Conservation (phyloP, 2,888 invertebrate genomes). For the Aphidoletes aphidimyza region DNA sequence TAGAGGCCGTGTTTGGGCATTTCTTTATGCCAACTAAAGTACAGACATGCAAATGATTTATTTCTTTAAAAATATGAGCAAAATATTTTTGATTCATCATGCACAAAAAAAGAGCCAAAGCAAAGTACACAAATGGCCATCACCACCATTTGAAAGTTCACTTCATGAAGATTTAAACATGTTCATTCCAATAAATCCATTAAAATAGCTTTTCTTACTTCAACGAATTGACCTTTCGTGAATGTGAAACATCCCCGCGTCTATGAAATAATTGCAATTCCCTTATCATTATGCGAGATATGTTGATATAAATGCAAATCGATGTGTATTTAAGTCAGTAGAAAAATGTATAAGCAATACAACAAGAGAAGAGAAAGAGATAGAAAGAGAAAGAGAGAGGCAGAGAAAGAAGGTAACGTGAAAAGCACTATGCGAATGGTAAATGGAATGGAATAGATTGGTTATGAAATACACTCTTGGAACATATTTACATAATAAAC, state of each 20-base stretch:
- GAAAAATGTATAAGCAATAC: not conserved
- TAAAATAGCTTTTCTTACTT: not conserved
- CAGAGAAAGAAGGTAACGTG: not conserved
- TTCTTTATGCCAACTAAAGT: too few species aligned
- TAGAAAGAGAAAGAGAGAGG: not conserved
- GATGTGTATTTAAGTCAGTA: conserved; percentile 9
- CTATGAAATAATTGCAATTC: conserved; percentile 18
- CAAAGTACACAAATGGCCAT: too few species aligned
- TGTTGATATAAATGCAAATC: conserved; percentile 30
- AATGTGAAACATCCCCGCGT: not conserved
- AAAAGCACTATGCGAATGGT: not conserved
- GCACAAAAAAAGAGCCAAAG: too few species aligned
- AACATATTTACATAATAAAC: conserved; percentile 32
- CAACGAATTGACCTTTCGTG: not conserved
- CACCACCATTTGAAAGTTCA: not conserved
- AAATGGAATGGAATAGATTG: not conserved
- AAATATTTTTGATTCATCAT: too few species aligned
- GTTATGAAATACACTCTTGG: not conserved
- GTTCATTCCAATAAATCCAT: not conserved
- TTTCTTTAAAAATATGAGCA: too few species aligned
- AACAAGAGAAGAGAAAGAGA: not conserved
- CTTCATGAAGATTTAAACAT: not conserved
- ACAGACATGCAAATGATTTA: too few species aligned
- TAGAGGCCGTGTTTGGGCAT: too few species aligned
- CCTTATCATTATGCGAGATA: conserved; percentile 15